phyloP scores from a whole-genome alignment of 2,888 invertebrate genomes.

The Archaeoteleia sp. region DNA sequence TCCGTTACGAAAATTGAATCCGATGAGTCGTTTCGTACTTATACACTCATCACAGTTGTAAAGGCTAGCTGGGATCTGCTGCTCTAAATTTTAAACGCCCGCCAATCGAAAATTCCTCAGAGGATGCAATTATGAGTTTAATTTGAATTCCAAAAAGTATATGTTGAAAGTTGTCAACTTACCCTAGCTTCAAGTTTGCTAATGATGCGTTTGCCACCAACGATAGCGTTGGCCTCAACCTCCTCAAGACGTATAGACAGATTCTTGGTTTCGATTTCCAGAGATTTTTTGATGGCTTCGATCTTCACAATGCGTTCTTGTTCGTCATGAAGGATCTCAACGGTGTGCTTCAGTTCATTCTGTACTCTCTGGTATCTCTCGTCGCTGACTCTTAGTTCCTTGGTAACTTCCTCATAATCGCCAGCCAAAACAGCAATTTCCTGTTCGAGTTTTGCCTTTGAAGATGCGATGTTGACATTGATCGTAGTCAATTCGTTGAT shows the following conservation, averaged over 20 bases:
- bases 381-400: constrained; percentile 93
- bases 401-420: constrained; percentile 98
- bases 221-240: constrained; percentile 97
- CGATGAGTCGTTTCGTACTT: too few species aligned
- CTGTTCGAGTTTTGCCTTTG: constrained; percentile 96
- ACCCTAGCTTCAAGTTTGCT: constrained; percentile 94
- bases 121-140: too few species aligned
- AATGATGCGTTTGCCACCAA: constrained; percentile 97
- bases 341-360: constrained; percentile 94
- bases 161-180: constrained; percentile 54
- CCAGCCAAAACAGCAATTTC: constrained; percentile 92
- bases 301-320: constrained; percentile 97
- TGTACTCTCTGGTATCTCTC: constrained; percentile 96
- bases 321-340: constrained; percentile 95
- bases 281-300: constrained; percentile 97
- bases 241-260: constrained; percentile 94
- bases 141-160: not conserved
- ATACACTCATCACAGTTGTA: too few species aligned
- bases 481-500: constrained; percentile 95
- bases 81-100: too few species aligned
- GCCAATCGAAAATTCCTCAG: too few species aligned
- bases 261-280: constrained; percentile 98
- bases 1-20: too few species aligned
- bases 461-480: constrained; percentile 95
- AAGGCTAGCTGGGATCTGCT: too few species aligned